Percentiles rank a stretch among this genome's conserved stretches.
These are phyloP conservation scores for Alfaro cultratus DNA, from an alignment of 2,797 vertebrate species.

Conservation along the genomic window DNA sequence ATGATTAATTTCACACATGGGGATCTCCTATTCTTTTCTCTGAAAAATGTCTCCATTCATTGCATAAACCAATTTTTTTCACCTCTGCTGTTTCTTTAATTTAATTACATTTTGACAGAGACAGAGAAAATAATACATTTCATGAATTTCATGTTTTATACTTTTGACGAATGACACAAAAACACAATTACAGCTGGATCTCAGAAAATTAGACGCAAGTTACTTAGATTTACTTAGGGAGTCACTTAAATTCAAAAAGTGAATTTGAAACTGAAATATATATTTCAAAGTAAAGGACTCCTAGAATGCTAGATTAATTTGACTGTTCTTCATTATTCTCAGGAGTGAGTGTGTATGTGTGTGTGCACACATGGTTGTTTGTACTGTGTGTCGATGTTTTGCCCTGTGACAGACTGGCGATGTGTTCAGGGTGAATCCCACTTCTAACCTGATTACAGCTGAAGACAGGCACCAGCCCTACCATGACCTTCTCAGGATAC, in stretches of 20 bases:
- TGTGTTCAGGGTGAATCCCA: not conserved
- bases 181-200: not conserved
- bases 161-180: conserved; percentile 4
- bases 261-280: not conserved
- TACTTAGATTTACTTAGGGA: not conserved
- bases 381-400: not conserved
- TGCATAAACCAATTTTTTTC: not conserved
- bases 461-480: not conserved
- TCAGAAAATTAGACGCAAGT: not conserved
- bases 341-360: no score
- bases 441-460: not conserved
- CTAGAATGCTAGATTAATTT: no score
- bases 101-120: conserved; percentile 5
- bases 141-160: not conserved
- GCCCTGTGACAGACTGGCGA: no score
- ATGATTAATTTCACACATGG: conserved; percentile 35
- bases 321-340: no score
- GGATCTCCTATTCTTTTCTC: conserved; percentile 9
- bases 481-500: not conserved
- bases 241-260: not conserved
- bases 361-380: not conserved
- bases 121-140: conserved; percentile 5
- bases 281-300: not conserved
- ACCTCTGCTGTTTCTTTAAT: not conserved
- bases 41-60: not conserved